phyloP scores from a whole-genome alignment of 2,888 invertebrate species.

The Campopleginae sp. region DNA sequence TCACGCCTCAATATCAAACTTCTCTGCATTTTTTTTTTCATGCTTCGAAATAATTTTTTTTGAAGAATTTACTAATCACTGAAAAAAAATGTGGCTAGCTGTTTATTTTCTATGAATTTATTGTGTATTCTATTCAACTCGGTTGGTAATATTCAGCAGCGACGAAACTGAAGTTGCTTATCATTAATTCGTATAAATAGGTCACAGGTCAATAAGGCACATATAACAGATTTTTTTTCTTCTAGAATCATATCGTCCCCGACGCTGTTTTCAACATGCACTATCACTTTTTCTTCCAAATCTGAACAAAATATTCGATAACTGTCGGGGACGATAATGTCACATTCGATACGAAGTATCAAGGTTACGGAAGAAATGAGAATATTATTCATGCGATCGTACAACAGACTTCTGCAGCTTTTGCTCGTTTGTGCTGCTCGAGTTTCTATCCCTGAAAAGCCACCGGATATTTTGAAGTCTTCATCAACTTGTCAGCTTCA shows the following conservation, averaged over 20 bases:
- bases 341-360: neutral
- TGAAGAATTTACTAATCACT: neutral
- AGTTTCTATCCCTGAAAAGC: neutral
- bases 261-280: neutral
- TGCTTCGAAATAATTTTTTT: neutral
- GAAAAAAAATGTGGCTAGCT: neutral
- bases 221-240: constrained; percentile 10
- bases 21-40: neutral
- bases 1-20: neutral
- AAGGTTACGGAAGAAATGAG: neutral
- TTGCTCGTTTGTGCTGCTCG: neutral
- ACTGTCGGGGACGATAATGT: constrained; percentile 7
- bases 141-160: neutral
- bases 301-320: neutral
- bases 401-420: neutral
- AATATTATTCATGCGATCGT: neutral
- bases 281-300: neutral
- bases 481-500: neutral
- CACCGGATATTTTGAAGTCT: neutral
- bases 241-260: neutral
- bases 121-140: neutral
- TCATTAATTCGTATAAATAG: constrained; percentile 9
- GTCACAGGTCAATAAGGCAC: constrained; percentile 31
- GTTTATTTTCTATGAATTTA: neutral
- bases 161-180: constrained; percentile 1